These are phyloP conservation scores for Bellardia bayeri DNA, from an alignment of 2,888 invertebrate genomes.

Conservation along the genomic window DNA sequence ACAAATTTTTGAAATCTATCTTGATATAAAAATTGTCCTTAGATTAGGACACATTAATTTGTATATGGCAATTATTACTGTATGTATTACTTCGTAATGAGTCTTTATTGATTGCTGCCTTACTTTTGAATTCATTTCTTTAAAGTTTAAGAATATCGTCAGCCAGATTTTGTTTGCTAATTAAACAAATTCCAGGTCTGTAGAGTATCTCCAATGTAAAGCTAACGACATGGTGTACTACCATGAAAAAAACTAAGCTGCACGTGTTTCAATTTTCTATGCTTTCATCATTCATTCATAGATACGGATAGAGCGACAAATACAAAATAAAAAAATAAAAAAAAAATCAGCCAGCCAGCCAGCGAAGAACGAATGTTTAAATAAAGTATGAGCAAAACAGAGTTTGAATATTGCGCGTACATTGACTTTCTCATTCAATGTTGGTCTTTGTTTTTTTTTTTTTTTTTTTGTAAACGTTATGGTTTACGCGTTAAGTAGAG, in stretches of 20 bases:
- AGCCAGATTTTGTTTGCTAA: neutral
- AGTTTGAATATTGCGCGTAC: constrained; percentile 58
- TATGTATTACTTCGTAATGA: neutral
- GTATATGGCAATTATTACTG: neutral
- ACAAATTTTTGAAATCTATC: too few species aligned
- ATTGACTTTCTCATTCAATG: constrained; percentile 65
- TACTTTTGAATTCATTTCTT: neutral
- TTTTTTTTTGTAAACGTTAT: constrained; percentile 57
- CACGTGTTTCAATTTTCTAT: constrained; percentile 71
- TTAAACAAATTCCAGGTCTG: neutral
- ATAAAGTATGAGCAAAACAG: constrained; percentile 21
- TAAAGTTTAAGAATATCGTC: too few species aligned
- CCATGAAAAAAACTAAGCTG: constrained; percentile 54
- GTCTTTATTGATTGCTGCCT: neutral
- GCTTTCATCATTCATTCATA: constrained; percentile 70
- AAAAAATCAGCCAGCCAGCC: neutral
- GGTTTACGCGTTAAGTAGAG: constrained; percentile 72
- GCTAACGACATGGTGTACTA: constrained; percentile 33
- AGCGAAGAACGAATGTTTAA: constrained; percentile 41
- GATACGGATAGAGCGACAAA: constrained; percentile 54
- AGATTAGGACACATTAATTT: too few species aligned
- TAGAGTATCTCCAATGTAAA: constrained; percentile 23
- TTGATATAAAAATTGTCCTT: too few species aligned
- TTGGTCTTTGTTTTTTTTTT: constrained; percentile 26
- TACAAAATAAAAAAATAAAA: constrained; percentile 7